Evolutionary conservation across 2,113 vertebrate species (phyloP).

Genomic region (Platichthys flesus): DNA sequence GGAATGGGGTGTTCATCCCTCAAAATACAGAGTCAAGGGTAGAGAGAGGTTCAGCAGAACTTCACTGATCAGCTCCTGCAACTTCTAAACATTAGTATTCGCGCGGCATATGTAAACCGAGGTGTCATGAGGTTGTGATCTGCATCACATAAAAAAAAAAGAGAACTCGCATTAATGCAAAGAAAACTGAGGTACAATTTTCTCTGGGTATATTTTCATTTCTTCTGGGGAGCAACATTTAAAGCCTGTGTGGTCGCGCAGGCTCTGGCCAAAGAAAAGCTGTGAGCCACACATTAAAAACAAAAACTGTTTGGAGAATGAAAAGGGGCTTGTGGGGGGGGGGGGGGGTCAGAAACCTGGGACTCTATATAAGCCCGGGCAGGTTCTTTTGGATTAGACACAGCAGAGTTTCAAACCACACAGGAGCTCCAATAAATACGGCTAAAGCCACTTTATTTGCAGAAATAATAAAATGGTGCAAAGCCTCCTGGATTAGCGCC

Average conservation of each 20-base stretch:
- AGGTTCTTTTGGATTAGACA: slow-evolving; percentile 4
- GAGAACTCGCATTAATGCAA: not conserved
- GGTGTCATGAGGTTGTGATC: not conserved
- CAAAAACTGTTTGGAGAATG: not conserved
- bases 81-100: no score
- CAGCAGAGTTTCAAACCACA: slow-evolving; percentile 11
- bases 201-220: not conserved
- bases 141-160: not conserved
- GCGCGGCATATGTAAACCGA: not conserved
- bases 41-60: slow-evolving; percentile 20
- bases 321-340: not conserved
- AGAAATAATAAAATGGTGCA: slow-evolving; percentile 9
- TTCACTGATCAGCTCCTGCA: no score
- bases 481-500: slow-evolving; percentile 14
- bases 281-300: slow-evolving; percentile 1
- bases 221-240: not conserved
- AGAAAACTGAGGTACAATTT: not conserved
- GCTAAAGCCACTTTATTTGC: not conserved
- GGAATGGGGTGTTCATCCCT: slow-evolving; percentile 46
- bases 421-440: slow-evolving; percentile 7
- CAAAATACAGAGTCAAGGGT: slow-evolving; percentile 27
- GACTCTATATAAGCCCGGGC: not conserved
- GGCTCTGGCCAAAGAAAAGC: not conserved
- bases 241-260: not conserved
- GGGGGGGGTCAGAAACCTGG: slow-evolving; percentile 7